These are phyloP conservation scores for Aphaenogaster rudis DNA, from an alignment of 1,140 invertebrate genomes.

Conservation along the genomic window DNA sequence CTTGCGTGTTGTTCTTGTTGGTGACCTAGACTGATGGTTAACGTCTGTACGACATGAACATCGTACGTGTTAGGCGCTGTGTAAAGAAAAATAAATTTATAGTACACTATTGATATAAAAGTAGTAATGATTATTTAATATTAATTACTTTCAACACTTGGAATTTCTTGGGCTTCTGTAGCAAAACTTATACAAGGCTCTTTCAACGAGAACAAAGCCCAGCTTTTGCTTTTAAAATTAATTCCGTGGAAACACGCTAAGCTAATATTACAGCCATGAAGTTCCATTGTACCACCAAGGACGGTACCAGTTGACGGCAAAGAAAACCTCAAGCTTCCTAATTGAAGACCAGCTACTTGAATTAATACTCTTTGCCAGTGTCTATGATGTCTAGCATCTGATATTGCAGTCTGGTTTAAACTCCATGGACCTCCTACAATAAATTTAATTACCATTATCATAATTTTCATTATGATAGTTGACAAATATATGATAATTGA, in stretches of 20 bases:
- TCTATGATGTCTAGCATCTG: constrained; percentile 93
- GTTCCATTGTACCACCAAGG: constrained; percentile 96
- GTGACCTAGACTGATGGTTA: constrained; percentile 96
- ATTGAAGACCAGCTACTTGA: constrained; percentile 91
- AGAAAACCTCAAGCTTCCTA: constrained; percentile 90
- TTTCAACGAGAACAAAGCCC: constrained; percentile 98
- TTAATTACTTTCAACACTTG: constrained; percentile 89
- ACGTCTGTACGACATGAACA: constrained; percentile 93
- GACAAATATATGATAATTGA: neutral
- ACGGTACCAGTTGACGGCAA: constrained; percentile 91
- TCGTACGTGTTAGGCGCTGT: constrained; percentile 85
- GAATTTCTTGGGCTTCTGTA: constrained; percentile 96
- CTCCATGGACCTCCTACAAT: constrained; percentile 81
- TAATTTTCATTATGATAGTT: neutral
- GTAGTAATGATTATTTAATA: constrained; percentile 26
- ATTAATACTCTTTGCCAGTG: constrained; percentile 96
- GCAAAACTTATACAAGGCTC: constrained; percentile 98
- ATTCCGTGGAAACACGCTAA: constrained; percentile 99
- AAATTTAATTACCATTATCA: constrained; percentile 14
- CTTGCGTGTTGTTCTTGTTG: constrained; percentile 90
- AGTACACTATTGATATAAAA: neutral
- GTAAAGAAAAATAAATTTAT: constrained; percentile 34
- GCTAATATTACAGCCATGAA: constrained; percentile 96
- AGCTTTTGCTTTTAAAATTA: constrained; percentile 98
- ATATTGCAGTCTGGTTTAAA: constrained; percentile 84